Percentiles rank a stretch among this genome's conserved stretches.
Evolutionary conservation across 1,140 invertebrate species (phyloP).

Genomic region (Diuraphis noxia): DNA sequence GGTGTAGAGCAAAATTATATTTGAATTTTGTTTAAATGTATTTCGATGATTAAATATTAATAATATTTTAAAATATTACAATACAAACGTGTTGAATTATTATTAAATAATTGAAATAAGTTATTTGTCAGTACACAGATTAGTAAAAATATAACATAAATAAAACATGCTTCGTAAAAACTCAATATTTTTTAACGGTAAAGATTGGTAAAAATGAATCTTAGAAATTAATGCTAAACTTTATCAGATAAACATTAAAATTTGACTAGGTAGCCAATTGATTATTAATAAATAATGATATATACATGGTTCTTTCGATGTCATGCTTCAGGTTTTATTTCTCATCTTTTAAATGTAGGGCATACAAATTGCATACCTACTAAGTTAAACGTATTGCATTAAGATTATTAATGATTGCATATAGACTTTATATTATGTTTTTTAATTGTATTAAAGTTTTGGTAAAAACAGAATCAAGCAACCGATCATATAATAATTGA

Average conservation of each 20-base stretch:
- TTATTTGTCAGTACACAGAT: neutral
- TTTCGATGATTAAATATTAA: neutral
- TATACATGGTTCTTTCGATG: neutral
- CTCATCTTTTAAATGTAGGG: neutral
- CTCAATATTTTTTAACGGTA: neutral
- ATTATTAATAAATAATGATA: neutral
- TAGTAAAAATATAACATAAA: neutral
- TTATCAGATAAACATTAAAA: neutral
- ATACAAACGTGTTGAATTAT: neutral
- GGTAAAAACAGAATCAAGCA: neutral
- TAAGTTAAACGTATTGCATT: neutral
- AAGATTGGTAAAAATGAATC: neutral
- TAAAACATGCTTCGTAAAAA: neutral
- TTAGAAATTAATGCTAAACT: neutral
- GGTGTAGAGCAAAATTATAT: no score
- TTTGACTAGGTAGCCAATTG: no score
- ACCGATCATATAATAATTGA: neutral
- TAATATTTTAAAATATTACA: no score
- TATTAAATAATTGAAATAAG: neutral
- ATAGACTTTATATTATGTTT: neutral
- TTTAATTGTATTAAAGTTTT: neutral
- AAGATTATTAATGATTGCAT: neutral
- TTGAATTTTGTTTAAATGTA: neutral
- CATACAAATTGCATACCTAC: no score
- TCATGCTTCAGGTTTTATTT: neutral